Percentiles rank a stretch among this genome's conserved stretches.
Evolutionary conservation across 2,113 vertebrate genomes (phyloP).

Genomic region (Platichthys stellatus): DNA sequence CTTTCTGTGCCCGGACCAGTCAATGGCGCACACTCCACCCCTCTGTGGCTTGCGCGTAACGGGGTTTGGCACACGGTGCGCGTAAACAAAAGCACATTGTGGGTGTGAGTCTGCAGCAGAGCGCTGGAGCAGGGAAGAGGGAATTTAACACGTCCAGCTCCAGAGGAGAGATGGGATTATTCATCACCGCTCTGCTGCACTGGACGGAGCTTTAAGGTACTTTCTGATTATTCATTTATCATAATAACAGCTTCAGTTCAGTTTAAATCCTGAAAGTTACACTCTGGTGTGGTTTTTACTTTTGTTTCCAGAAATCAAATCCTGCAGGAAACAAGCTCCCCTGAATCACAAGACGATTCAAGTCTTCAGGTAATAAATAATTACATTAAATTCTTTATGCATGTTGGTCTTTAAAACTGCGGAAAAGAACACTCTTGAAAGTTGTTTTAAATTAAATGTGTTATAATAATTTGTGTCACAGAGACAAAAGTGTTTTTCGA

Average conservation of each 20-base stretch:
- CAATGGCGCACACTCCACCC: slow-evolving; percentile 21
- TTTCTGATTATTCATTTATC: fast-evolving
- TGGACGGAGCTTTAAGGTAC: slow-evolving; percentile 43
- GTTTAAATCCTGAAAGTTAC: neutral
- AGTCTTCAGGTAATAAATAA: slow-evolving; percentile 29
- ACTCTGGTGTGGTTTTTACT: slow-evolving; percentile 4
- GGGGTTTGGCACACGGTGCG: slow-evolving; percentile 61
- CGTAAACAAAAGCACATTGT: slow-evolving; percentile 85
- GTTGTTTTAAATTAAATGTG: neutral
- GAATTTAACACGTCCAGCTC: neutral
- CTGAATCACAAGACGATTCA: neutral
- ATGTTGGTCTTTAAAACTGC: neutral
- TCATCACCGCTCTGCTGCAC: neutral
- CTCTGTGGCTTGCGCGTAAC: slow-evolving; percentile 62
- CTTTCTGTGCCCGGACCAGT: slow-evolving; percentile 22
- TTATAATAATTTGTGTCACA: too few relatives aligned
- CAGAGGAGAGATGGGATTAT: slow-evolving; percentile 27
- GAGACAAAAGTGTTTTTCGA: too few relatives aligned
- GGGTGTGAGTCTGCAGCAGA: slow-evolving; percentile 30
- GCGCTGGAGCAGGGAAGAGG: slow-evolving; percentile 11
- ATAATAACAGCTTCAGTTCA: neutral
- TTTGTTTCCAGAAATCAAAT: neutral
- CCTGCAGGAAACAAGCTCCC: neutral
- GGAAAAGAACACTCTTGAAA: neutral
- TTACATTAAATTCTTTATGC: neutral